phyloP scores from a whole-genome alignment of 2,888 invertebrate species.

The Diaprepes abbreviatus region DNA sequence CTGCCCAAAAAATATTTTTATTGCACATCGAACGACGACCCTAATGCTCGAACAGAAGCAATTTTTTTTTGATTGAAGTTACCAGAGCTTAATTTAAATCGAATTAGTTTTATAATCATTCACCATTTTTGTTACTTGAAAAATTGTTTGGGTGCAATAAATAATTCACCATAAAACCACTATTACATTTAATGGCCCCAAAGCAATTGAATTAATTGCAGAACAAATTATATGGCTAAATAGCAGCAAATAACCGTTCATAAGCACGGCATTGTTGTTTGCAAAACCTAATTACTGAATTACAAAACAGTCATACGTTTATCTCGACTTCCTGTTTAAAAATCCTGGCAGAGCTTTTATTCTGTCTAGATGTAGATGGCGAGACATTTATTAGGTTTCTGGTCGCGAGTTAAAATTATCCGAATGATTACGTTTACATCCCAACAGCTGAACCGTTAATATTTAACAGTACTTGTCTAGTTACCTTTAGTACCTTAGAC shows the following conservation, averaged over 20 bases:
- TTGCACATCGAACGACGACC: too few species aligned
- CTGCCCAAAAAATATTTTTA: too few species aligned
- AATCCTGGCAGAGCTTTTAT: slow-evolving; percentile 13
- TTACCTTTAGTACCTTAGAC: too few species aligned
- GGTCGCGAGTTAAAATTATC: background rate
- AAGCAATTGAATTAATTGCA: slow-evolving; percentile 37
- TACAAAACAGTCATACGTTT: background rate
- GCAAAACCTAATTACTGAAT: slow-evolving; percentile 7
- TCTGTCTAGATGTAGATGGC: slow-evolving; percentile 14
- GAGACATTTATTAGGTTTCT: slow-evolving; percentile 10
- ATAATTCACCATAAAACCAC: background rate
- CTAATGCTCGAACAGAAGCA: too few species aligned
- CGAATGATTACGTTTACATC: background rate
- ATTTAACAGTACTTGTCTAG: too few species aligned
- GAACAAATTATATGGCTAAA: slow-evolving; percentile 36
- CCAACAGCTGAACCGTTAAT: too few species aligned
- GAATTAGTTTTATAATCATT: too few species aligned
- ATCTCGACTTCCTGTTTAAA: slow-evolving; percentile 8
- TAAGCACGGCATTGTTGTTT: slow-evolving; percentile 9
- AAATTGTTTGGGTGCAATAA: too few species aligned
- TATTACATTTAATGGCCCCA: slow-evolving; percentile 11
- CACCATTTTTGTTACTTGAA: too few species aligned
- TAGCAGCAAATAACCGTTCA: slow-evolving; percentile 26
- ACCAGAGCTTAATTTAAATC: too few species aligned
- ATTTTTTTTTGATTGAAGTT: too few species aligned